Percentiles rank a stretch among this genome's conserved stretches.
phyloP scores from a whole-genome alignment of 1,140 invertebrate species.

The Zaprionus davidi region DNA sequence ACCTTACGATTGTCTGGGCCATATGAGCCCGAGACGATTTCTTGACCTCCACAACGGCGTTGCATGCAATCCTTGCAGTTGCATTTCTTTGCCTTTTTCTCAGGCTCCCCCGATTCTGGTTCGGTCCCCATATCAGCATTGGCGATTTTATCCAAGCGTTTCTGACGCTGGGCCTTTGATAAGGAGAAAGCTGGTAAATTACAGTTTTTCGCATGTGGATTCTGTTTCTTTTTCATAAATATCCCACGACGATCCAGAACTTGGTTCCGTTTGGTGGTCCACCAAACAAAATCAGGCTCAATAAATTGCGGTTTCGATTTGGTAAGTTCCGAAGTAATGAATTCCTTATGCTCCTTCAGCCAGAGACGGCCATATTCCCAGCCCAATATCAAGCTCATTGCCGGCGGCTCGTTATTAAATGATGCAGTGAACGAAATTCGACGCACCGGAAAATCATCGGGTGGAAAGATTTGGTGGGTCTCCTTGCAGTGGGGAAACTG shows the following conservation, averaged over 20 bases:
- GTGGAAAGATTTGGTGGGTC: constrained; percentile 34
- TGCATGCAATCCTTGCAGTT: constrained; percentile 31
- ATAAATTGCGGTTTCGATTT: constrained; percentile 20
- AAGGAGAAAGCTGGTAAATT: constrained; percentile 26
- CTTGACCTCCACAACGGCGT: constrained; percentile 6
- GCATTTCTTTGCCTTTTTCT: constrained; percentile 19
- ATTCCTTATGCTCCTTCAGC: constrained; percentile 32
- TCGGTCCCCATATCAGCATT: not conserved
- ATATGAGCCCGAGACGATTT: constrained; percentile 8
- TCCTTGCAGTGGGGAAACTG: constrained; percentile 13
- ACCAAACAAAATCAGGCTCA: constrained; percentile 38
- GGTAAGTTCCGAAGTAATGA: not conserved
- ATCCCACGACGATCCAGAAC: constrained; percentile 32
- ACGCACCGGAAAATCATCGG: not conserved
- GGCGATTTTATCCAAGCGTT: not conserved
- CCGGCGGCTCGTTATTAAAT: constrained; percentile 12
- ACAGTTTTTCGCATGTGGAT: constrained; percentile 33
- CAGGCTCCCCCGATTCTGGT: not conserved
- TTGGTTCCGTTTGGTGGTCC: constrained; percentile 28
- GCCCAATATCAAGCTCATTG: constrained; percentile 34
- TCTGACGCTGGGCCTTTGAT: constrained; percentile 7
- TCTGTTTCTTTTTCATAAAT: constrained; percentile 23
- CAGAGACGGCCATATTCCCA: constrained; percentile 46
- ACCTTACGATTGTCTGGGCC: constrained; percentile 11
- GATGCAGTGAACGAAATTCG: constrained; percentile 9